Percentiles rank a stretch among this genome's conserved stretches.
These are phyloP conservation scores for Lacanobia wlatinum DNA, from an alignment of 2,888 invertebrate species.

Conservation along the genomic window DNA sequence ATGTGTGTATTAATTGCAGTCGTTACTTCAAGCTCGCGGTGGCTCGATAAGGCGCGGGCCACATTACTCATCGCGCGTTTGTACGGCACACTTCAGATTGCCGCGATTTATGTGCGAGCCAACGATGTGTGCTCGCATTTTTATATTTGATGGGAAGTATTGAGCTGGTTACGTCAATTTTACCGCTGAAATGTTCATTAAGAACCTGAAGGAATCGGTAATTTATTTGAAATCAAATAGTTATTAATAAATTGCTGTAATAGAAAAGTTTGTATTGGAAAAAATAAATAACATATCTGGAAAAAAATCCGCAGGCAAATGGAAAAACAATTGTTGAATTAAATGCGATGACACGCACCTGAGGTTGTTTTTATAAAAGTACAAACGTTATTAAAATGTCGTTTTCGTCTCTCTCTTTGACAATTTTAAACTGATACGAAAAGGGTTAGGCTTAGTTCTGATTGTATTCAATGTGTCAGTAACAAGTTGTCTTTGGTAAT, in stretches of 20 bases:
- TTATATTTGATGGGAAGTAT: constrained; percentile 36
- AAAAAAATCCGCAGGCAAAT: background rate
- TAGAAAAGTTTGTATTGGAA: no score
- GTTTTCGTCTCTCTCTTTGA: background rate
- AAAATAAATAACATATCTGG: background rate
- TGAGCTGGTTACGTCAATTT: constrained; percentile 14
- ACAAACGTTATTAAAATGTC: constrained; percentile 9
- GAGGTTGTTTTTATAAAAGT: background rate
- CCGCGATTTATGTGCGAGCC: constrained; percentile 55
- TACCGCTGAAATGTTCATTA: background rate
- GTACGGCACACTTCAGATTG: constrained; percentile 57
- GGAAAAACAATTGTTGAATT: background rate
- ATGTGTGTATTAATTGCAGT: constrained; percentile 59
- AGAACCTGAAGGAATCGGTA: background rate
- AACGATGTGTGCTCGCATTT: constrained; percentile 34
- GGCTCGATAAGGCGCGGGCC: constrained; percentile 51
- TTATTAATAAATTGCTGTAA: background rate
- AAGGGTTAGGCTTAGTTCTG: background rate
- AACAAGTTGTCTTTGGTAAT: background rate
- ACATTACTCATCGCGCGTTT: constrained; percentile 60
- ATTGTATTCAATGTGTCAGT: background rate
- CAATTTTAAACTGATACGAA: background rate
- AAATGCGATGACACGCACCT: background rate
- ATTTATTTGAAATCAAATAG: background rate
- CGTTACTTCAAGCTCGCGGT: constrained; percentile 51